Evolutionary conservation across 2,888 invertebrate genomes (phyloP), one percentile per base, ranked within the genome.

Genomic region (Oligia latruncula): DNA sequence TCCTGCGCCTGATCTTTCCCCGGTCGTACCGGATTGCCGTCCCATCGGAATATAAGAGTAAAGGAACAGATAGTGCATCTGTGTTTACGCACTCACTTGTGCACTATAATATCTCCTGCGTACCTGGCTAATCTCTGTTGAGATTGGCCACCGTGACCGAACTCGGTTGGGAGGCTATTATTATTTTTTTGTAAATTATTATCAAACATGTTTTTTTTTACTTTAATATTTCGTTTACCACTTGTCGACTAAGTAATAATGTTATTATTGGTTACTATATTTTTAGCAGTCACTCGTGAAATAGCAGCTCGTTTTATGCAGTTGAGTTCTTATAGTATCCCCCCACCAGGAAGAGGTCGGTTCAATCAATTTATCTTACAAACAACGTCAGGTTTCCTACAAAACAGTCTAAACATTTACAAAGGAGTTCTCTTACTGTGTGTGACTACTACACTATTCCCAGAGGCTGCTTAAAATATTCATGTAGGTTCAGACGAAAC

Each of bases 391-490:
- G 46, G 6, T 43, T 46, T 20, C 35, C 52, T 62, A 49, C 4
- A 72, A 72, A 65, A 72, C 35, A 29, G 1, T 46, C 65, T 60
- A 55, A 73, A 74, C 46, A 70, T 71, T 64, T 35, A 66, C 65
- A 68, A 68, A 60, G 29, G 64, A 55, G 23, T 62, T 74, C 55
- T 75, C 52, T 35, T 17, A 9, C 23, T 52, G 55, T 49, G 11
- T 77, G 49, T 81, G 43, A 58, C 58, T 73, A 11, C 55, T 55
- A 65, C n/a, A 43, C 40, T 66, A 73, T 55, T 72, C 83, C 70
- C 80, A 29, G 4, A 73, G 64, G 75, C 15, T 68, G 29, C 35
- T 65, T 83, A 20, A 77, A 80, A 71, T 78, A 81, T 87, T 87
- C 62, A 77, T 23, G 71, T 72, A 66, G 74, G 76, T 68, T 74